Evolutionary conservation across 2,113 vertebrate species (phyloP).

Genomic region (Atlantisia rogersi): DNA sequence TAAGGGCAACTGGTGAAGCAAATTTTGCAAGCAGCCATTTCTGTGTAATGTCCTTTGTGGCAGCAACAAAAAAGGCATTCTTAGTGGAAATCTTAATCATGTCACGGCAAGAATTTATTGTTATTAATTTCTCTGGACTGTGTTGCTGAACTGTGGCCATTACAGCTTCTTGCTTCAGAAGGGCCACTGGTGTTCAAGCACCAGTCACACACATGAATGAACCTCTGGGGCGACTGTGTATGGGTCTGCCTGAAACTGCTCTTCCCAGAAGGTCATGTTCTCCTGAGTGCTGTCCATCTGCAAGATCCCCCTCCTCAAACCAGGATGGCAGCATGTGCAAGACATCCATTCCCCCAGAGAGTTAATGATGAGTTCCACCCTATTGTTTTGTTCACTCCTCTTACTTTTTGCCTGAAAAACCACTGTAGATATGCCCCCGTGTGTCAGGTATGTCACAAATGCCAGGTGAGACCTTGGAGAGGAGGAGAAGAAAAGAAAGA

Average conservation of each 20-base stretch:
- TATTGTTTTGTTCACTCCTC: background rate
- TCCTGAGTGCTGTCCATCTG: background rate
- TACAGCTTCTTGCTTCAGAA: background rate
- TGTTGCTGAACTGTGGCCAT: background rate
- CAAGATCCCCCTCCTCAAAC: background rate
- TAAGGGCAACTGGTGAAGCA: background rate
- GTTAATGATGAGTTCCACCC: background rate
- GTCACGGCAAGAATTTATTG: background rate
- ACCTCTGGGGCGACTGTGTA: background rate
- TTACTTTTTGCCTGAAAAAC: background rate
- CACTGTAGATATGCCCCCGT: background rate
- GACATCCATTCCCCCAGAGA: background rate
- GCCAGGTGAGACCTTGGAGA: background rate
- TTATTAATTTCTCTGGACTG: background rate
- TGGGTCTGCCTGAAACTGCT: background rate
- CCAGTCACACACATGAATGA: too few species aligned
- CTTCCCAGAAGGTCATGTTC: background rate
- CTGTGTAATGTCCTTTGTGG: background rate
- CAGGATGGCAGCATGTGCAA: background rate
- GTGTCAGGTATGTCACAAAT: background rate
- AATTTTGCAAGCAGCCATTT: background rate
- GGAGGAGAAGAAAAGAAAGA: background rate
- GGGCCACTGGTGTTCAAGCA: background rate
- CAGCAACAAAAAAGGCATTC: background rate
- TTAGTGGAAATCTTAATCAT: background rate